Percentiles rank a stretch among this genome's conserved stretches.
Conservation (phyloP, 2,113 vertebrate species). For the Irena cyanogastra region DNA sequence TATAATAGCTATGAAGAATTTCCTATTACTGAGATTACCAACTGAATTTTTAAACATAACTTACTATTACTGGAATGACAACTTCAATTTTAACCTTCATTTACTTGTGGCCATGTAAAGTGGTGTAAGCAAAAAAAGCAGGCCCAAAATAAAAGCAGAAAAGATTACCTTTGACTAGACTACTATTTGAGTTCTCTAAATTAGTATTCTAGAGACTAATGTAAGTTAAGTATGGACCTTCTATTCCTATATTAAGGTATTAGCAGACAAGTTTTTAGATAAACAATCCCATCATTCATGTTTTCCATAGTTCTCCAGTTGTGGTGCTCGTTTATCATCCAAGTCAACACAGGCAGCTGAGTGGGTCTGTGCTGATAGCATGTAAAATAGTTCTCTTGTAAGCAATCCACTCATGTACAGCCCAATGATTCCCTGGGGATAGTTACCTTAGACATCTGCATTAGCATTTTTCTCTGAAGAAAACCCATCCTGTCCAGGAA, state of each 20-base stretch:
- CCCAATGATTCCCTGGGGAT: background rate
- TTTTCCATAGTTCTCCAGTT: background rate
- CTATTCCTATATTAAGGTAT: background rate
- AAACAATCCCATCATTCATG: background rate
- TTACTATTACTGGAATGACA: background rate
- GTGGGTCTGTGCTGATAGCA: fast-evolving
- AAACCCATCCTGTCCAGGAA: background rate
- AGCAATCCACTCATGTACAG: background rate
- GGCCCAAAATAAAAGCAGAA: background rate
- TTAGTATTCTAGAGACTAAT: background rate
- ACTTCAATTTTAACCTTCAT: background rate
- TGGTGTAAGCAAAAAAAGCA: background rate
- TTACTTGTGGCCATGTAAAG: background rate
- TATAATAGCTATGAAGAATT: background rate
- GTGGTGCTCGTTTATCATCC: background rate
- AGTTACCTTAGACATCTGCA: background rate
- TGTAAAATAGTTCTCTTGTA: fast-evolving
- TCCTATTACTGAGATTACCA: background rate
- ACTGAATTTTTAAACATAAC: background rate
- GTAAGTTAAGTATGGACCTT: background rate
- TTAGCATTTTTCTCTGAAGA: background rate
- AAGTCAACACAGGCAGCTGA: background rate
- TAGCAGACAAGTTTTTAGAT: background rate
- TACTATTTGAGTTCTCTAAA: background rate
- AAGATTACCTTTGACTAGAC: background rate